phyloP scores from a whole-genome alignment of 2,797 vertebrate species.

The Dromococcyx pavoninus region DNA sequence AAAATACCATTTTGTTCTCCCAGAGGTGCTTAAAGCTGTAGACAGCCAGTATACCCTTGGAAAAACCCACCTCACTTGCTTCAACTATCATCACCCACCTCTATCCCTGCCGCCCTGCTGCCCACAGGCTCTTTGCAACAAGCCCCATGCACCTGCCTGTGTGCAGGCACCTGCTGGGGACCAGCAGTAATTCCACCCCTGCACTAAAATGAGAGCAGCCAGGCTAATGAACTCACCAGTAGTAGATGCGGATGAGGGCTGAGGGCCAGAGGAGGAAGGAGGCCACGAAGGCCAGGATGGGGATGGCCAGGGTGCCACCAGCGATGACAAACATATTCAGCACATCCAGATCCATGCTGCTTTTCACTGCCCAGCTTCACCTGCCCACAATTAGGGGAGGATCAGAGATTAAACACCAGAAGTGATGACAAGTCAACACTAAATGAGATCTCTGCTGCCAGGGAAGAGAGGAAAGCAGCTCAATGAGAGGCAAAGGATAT shows the following conservation, averaged over 20 bases:
- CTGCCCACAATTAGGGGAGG: conserved; percentile 23
- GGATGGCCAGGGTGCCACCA: conserved; percentile 87
- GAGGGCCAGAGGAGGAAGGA: conserved; percentile 94
- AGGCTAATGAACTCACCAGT: conserved; percentile 83
- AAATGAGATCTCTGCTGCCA: background rate
- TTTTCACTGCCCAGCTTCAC: background rate
- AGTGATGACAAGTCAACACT: background rate
- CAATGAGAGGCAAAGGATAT: background rate
- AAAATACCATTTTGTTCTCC: background rate
- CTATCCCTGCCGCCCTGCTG: background rate
- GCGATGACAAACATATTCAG: conserved; percentile 92
- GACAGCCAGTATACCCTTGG: background rate
- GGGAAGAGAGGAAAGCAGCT: background rate
- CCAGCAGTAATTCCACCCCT: background rate
- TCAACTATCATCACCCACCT: fast-evolving
- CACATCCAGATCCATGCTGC: conserved; percentile 87
- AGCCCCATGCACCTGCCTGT: no score
- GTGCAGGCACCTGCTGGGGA: background rate
- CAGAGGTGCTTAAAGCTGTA: background rate
- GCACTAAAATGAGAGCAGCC: fast-evolving
- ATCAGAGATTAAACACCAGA: background rate
- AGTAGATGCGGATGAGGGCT: conserved; percentile 91
- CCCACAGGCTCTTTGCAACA: background rate
- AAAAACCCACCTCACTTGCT: background rate
- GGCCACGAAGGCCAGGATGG: conserved; percentile 91